phyloP scores from a whole-genome alignment of 2,888 invertebrate species.

The Brachypalpus laphriformis region DNA sequence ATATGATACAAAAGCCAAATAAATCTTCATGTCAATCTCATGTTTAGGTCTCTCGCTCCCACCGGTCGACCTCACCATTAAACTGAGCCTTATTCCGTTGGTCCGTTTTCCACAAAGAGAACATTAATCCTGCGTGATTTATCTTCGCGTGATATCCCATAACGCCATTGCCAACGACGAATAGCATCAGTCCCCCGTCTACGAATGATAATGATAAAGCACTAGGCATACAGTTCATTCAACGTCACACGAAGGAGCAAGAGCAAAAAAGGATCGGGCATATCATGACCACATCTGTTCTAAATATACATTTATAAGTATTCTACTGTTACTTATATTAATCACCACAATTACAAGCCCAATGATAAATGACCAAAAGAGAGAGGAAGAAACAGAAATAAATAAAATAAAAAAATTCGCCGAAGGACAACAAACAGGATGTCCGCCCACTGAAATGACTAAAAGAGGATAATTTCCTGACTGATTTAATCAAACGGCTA shows the following conservation, averaged over 20 bases:
- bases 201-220: conserved; percentile 28
- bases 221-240: conserved; percentile 17
- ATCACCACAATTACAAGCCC: conserved; percentile 32
- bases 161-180: background rate
- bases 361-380: conserved; percentile 22
- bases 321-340: conserved; percentile 27
- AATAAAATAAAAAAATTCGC: background rate
- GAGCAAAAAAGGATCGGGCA: conserved; percentile 9
- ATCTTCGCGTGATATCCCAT: conserved; percentile 33
- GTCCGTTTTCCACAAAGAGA: background rate
- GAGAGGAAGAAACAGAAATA: background rate
- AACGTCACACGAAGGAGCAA: background rate
- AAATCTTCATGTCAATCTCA: conserved; percentile 24
- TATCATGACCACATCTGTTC: conserved; percentile 15
- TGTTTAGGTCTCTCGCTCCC: background rate
- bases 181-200: background rate
- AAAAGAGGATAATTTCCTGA: conserved; percentile 19
- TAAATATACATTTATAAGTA: conserved; percentile 8
- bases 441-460: conserved; percentile 4
- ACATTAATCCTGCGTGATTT: conserved; percentile 36
- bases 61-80: background rate
- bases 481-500: conserved; percentile 46
- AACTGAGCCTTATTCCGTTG: conserved; percentile 5
- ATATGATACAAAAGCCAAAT: conserved; percentile 7
- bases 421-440: conserved; percentile 4